Conservation (phyloP, 1,140 invertebrate species). For the Lanistes nyassanus region DNA sequence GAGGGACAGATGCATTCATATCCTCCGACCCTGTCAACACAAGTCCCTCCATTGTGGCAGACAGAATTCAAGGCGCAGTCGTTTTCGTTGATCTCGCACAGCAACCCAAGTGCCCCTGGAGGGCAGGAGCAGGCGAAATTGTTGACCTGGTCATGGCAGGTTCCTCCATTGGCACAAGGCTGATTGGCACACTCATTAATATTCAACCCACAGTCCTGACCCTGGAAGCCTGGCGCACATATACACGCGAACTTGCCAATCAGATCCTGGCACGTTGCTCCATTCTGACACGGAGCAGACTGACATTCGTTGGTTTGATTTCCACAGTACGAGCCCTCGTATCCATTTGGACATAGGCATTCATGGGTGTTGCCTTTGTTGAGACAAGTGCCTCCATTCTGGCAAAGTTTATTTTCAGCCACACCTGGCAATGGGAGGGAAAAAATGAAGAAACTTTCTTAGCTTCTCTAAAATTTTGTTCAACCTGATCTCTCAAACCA, state of each 20-base stretch:
- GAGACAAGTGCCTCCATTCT: conserved; percentile 89
- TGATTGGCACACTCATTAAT: conserved; percentile 83
- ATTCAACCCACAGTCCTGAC: conserved; percentile 79
- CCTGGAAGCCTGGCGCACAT: conserved; percentile 50
- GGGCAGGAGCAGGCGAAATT: conserved; percentile 84
- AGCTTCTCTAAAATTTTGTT: no score
- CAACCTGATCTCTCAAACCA: no score
- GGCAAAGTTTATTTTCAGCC: conserved; percentile 78
- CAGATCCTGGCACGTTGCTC: conserved; percentile 91
- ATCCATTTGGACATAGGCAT: conserved; percentile 53
- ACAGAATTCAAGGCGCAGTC: conserved; percentile 44
- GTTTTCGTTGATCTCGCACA: conserved; percentile 72
- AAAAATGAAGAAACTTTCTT: neutral
- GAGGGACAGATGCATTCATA: conserved; percentile 90
- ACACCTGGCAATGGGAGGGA: conserved; percentile 37
- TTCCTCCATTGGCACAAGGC: conserved; percentile 86
- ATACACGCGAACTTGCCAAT: conserved; percentile 89
- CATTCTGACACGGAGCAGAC: conserved; percentile 88
- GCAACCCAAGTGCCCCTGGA: conserved; percentile 67
- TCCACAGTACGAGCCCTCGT: conserved; percentile 88
- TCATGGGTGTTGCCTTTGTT: conserved; percentile 71
- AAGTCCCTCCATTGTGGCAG: conserved; percentile 82
- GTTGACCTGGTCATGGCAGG: conserved; percentile 71
- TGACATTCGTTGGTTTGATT: conserved; percentile 89
- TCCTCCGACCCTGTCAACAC: conserved; percentile 64